Evolutionary conservation across 2,113 vertebrate genomes (phyloP).

Genomic region (Asarcornis scutulata): DNA sequence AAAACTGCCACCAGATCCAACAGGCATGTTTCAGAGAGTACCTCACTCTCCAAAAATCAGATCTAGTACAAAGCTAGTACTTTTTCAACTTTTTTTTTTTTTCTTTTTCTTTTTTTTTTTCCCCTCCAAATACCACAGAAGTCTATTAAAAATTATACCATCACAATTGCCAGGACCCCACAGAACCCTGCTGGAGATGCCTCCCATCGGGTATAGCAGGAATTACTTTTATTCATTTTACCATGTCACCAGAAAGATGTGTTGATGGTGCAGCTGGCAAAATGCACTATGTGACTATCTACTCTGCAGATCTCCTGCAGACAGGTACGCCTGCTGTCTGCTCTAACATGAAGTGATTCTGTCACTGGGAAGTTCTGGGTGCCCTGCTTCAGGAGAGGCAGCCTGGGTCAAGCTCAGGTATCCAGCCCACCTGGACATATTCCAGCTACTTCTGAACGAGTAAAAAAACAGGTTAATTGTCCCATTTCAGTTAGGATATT

Average conservation of each 20-base stretch:
- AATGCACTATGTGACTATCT: neutral
- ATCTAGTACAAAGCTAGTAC: neutral
- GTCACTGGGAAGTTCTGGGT: neutral
- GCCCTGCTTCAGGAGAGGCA: neutral
- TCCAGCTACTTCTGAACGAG: neutral
- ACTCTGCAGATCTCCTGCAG: neutral
- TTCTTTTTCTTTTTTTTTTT: neutral
- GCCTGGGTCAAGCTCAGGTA: neutral
- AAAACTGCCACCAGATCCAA: neutral
- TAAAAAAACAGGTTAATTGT: neutral
- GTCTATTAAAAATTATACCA: neutral
- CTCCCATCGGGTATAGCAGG: neutral
- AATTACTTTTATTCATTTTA: neutral
- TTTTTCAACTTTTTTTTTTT: neutral
- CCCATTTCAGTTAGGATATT: neutral
- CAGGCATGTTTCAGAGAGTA: neutral
- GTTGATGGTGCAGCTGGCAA: neutral
- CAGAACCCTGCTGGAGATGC: neutral
- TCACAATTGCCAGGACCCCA: neutral
- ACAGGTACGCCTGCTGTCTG: fast-evolving
- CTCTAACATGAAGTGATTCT: neutral
- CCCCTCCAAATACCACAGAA: neutral
- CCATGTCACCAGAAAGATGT: neutral
- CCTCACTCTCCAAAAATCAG: neutral
- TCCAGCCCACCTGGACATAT: neutral